phyloP scores from a whole-genome alignment of 1,140 invertebrate species.

The Drosophila repletoides region DNA sequence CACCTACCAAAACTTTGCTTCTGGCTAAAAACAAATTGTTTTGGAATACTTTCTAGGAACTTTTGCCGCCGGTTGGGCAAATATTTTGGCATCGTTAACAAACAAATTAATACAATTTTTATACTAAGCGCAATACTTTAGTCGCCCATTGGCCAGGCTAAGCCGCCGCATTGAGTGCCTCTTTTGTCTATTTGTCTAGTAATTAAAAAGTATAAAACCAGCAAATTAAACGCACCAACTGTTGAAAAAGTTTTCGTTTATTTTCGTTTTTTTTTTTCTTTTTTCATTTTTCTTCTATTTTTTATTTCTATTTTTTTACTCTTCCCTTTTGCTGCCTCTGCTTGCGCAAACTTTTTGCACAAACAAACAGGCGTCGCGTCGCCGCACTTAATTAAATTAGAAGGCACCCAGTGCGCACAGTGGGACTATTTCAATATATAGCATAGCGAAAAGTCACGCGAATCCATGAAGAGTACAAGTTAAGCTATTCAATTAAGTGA shows the following conservation, averaged over 20 bases:
- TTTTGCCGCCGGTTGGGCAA: conserved; percentile 10
- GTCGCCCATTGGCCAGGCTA: conserved; percentile 1
- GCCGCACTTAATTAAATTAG: conserved; percentile 79
- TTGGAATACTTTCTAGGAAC: conserved; percentile 3
- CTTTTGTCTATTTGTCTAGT: conserved; percentile 69
- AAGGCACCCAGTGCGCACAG: conserved; percentile 44
- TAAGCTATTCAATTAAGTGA: background rate
- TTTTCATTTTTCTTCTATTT: conserved; percentile 26
- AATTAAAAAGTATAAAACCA: conserved; percentile 80
- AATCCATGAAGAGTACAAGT: conserved; percentile 29
- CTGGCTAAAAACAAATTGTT: background rate
- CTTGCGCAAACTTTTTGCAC: conserved; percentile 43
- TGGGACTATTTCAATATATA: conserved; percentile 37
- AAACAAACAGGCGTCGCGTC: conserved; percentile 66
- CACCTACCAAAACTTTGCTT: conserved; percentile 6
- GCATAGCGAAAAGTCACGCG: conserved; percentile 61
- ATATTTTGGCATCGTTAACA: conserved; percentile 57
- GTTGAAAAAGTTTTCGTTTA: conserved; percentile 51
- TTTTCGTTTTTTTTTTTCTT: conserved; percentile 23
- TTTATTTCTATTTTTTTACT: conserved; percentile 3
- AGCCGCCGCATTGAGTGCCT: conserved; percentile 5
- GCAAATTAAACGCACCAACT: conserved; percentile 75
- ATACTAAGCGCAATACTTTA: conserved; percentile 22
- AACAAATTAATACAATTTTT: conserved; percentile 61
- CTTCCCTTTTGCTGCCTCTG: background rate